Base-by-base conservation (phyloP, 2,888 invertebrate species). In the Orthosia gracilis region DNA sequence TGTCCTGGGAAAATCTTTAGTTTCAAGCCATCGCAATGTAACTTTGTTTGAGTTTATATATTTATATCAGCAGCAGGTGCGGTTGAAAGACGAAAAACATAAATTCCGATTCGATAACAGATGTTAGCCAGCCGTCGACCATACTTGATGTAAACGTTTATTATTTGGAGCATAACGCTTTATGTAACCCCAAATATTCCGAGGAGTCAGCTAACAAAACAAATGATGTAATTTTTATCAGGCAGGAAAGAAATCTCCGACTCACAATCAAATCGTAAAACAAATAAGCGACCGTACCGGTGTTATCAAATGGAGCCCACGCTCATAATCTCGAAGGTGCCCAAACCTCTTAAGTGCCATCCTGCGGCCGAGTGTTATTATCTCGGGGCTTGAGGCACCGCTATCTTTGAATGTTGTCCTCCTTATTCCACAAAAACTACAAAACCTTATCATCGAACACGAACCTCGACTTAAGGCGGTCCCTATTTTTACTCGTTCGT, bases 381-480 rank as follows among this genome's bases (percentile, higher is more conserved):
- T 95, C 94, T 93, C 85, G 90, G 88, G 89, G 86, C 78, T 87
- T 89, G 90, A 89, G 89, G 89, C 91, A 87, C 91, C 92, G 93
- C 93, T 96, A 96, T 96, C 95, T 94, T 88, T 88, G 90, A 91
- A 90, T 90, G 91, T 90, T 91, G 93, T 91, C 90, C 91, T 91
- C 90, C 91, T 92, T 90, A 89, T 91, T 91, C 91, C 92, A 96
- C 93, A 96, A 96, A 96, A 96, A 96, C 94, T 92, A 92, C 93
- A 91, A 91, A 91, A 92, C 91, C 95, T 96, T 96, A 96, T 96
- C 96, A 94, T 88, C 71, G 88, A 91, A 96, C 96, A 96, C 93
- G 95, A 93, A 95, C 94, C 94, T 94, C 92, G 91, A 95, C 96
- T 96, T 96, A 96, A 91, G 90, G 88, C 91, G 92, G 91, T 86